phyloP scores from a whole-genome alignment of 30 jellyfish, hydroid and myxozoan species.

The Aurelia aurita region DNA sequence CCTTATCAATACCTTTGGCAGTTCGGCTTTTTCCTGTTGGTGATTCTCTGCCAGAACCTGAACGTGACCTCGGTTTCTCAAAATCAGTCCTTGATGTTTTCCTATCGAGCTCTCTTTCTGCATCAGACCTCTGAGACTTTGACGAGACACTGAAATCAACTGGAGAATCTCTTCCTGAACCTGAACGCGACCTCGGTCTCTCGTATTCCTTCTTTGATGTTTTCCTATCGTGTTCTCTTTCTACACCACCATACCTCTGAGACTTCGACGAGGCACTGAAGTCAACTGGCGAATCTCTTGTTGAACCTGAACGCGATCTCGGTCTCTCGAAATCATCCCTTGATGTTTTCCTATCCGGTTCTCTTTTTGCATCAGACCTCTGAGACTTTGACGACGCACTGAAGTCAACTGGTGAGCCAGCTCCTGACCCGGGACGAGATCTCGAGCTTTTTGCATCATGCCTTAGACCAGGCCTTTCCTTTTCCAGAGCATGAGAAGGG shows the following conservation, averaged over 20 bases:
- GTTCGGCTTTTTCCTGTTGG: neutral
- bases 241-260: too few species aligned
- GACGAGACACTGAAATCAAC: neutral
- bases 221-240: too few species aligned
- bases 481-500: too few species aligned
- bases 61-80: constrained; percentile 4
- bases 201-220: neutral
- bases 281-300: neutral
- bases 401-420: neutral
- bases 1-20: neutral
- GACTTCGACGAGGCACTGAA: neutral
- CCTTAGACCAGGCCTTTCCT: neutral
- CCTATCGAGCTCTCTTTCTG: too few species aligned
- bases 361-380: too few species aligned
- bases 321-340: neutral
- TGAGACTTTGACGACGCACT: too few species aligned
- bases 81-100: neutral
- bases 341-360: too few species aligned
- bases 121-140: too few species aligned
- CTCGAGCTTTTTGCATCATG: neutral
- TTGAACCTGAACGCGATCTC: constrained; percentile 7
- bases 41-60: constrained; percentile 2
- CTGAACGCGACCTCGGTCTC: constrained; percentile 5
- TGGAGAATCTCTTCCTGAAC: neutral
- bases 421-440: constrained; percentile 22